Evolutionary conservation across 2,888 invertebrate genomes (phyloP).

Genomic region (Hydriomena furcata): DNA sequence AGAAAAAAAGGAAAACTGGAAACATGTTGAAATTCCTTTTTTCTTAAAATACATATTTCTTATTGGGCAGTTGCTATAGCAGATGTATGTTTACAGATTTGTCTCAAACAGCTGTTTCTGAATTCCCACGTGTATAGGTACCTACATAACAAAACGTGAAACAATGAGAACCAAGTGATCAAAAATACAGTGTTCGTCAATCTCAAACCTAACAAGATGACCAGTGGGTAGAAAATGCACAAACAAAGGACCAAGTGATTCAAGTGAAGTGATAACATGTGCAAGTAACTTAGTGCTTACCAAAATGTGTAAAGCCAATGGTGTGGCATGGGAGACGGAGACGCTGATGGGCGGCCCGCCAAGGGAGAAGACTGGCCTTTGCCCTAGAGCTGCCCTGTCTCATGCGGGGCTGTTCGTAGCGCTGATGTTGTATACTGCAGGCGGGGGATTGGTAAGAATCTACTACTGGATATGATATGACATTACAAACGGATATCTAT

Average conservation of each 20-base stretch:
- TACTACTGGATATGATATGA: no score
- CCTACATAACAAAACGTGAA: no score
- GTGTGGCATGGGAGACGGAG: slow-evolving; percentile 78
- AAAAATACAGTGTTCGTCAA: no score
- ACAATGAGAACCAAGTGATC: slow-evolving; percentile 15
- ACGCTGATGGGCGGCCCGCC: slow-evolving; percentile 73
- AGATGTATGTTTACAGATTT: no score
- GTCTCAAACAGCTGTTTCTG: neutral
- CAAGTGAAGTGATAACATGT: slow-evolving; percentile 38
- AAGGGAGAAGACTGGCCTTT: slow-evolving; percentile 75
- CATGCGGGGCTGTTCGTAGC: slow-evolving; percentile 90
- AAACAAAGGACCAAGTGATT: no score
- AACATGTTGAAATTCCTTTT: no score
- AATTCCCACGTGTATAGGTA: no score
- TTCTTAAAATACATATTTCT: no score
- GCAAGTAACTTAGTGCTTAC: slow-evolving; percentile 34
- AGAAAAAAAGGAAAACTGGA: neutral
- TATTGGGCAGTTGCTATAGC: no score
- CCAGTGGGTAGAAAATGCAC: no score
- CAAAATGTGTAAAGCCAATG: slow-evolving; percentile 71
- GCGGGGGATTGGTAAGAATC: slow-evolving; percentile 89
- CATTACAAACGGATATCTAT: no score
- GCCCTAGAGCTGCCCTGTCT: slow-evolving; percentile 86
- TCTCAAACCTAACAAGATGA: no score
- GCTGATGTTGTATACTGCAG: slow-evolving; percentile 90